Evolutionary conservation across 2,113 vertebrate species (phyloP).

Genomic region (Haplochromis burtoni): DNA sequence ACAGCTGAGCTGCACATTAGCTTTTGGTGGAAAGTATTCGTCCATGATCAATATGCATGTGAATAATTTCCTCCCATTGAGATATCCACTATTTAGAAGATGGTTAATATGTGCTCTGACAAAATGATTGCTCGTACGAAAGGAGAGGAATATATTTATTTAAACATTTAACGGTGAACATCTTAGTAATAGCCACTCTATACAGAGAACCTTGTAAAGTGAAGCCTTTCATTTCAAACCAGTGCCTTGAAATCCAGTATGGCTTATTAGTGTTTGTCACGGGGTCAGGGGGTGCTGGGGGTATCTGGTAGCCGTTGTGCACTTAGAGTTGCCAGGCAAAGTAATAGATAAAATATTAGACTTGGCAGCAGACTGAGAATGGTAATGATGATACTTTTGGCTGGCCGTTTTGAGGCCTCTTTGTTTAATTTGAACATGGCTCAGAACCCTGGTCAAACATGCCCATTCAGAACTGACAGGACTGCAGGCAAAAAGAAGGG

Average conservation of each 20-base stretch:
- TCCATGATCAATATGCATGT: background rate
- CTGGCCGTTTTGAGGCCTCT: constrained; percentile 21
- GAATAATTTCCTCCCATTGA: background rate
- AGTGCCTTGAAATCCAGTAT: constrained; percentile 9
- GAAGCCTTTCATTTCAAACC: constrained; percentile 25
- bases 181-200: background rate
- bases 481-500: background rate
- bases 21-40: background rate
- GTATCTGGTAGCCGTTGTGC: constrained; percentile 38
- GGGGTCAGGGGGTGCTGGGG: constrained; percentile 16
- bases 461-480: constrained; percentile 25
- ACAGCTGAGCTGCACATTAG: background rate
- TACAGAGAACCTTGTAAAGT: background rate
- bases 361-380: constrained; percentile 36
- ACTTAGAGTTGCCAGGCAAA: constrained; percentile 53
- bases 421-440: constrained; percentile 57
- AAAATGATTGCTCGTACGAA: constrained; percentile 5
- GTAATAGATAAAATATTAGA: constrained; percentile 58
- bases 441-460: constrained; percentile 45
- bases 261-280: constrained; percentile 34
- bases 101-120: constrained; percentile 7
- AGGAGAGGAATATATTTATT: constrained; percentile 9
- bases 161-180: constrained; percentile 15
- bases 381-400: constrained; percentile 65
- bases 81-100: background rate